These are phyloP conservation scores for Meandrusa payeni DNA, from an alignment of 2,888 invertebrate genomes.

Conservation along the genomic window DNA sequence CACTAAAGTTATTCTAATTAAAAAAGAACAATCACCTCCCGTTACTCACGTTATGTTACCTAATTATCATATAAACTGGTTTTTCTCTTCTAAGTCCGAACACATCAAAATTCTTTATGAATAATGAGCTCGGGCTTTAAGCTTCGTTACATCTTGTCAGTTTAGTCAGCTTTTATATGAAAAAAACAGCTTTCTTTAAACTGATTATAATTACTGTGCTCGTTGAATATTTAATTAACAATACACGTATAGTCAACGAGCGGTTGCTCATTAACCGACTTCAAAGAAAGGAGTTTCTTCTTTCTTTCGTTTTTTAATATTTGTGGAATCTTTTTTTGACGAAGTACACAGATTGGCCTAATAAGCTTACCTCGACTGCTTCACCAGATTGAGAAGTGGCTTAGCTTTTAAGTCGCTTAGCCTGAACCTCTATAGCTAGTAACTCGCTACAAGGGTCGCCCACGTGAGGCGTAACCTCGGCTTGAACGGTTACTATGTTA, in stretches of 20 bases:
- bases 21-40: constrained; percentile 54
- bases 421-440: too few relatives aligned
- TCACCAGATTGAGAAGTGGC: too few relatives aligned
- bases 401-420: too few relatives aligned
- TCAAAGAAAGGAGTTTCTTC: too few relatives aligned
- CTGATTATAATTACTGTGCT: constrained; percentile 43
- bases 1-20: constrained; percentile 29
- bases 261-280: too few relatives aligned
- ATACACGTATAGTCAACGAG: constrained; percentile 35
- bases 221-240: constrained; percentile 42
- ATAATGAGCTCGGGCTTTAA: constrained; percentile 68
- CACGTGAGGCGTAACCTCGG: too few relatives aligned
- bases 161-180: constrained; percentile 48
- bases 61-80: constrained; percentile 66
- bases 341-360: too few relatives aligned
- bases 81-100: constrained; percentile 53
- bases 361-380: too few relatives aligned
- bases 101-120: constrained; percentile 65
- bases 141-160: constrained; percentile 66
- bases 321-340: too few relatives aligned
- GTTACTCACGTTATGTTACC: constrained; percentile 38
- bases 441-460: too few relatives aligned
- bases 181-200: constrained; percentile 45
- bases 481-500: too few relatives aligned
- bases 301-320: too few relatives aligned